phyloP scores from a whole-genome alignment of 2,888 invertebrate genomes.

The Erebia epiphron region DNA sequence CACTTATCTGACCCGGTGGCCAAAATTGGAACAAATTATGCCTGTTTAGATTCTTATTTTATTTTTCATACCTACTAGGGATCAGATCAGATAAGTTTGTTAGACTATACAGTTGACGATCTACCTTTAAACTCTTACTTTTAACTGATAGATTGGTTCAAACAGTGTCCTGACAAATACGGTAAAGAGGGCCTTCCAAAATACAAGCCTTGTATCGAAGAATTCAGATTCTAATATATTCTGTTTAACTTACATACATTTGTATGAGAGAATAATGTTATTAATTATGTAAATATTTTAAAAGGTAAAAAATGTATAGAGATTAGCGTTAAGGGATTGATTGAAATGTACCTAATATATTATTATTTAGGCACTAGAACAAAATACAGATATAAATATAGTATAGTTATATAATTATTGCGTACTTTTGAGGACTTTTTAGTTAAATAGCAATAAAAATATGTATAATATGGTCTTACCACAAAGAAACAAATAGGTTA shows the following conservation, averaged over 20 bases:
- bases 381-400: slow-evolving; percentile 8
- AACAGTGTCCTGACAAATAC: too few relatives aligned
- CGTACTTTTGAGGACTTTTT: slow-evolving; percentile 4
- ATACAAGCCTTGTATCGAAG: slow-evolving; percentile 35
- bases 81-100: too few relatives aligned
- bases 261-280: slow-evolving; percentile 24
- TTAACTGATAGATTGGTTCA: too few relatives aligned
- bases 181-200: not conserved
- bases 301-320: slow-evolving; percentile 5
- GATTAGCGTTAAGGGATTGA: slow-evolving; percentile 17
- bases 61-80: too few relatives aligned
- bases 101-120: too few relatives aligned
- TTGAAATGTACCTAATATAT: slow-evolving; percentile 15
- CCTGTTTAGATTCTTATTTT: too few relatives aligned
- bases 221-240: slow-evolving; percentile 40
- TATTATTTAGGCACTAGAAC: slow-evolving; percentile 16
- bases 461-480: too few relatives aligned
- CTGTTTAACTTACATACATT: slow-evolving; percentile 20
- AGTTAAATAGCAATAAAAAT: not conserved
- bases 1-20: too few relatives aligned
- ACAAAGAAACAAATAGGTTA: too few relatives aligned
- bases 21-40: too few relatives aligned
- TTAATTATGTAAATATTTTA: slow-evolving; percentile 19
- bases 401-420: not conserved
- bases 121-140: too few relatives aligned